Percentiles rank a stretch among this genome's conserved stretches.
Conservation (phyloP, 2,113 vertebrate species). For the Varanus salvator region DNA sequence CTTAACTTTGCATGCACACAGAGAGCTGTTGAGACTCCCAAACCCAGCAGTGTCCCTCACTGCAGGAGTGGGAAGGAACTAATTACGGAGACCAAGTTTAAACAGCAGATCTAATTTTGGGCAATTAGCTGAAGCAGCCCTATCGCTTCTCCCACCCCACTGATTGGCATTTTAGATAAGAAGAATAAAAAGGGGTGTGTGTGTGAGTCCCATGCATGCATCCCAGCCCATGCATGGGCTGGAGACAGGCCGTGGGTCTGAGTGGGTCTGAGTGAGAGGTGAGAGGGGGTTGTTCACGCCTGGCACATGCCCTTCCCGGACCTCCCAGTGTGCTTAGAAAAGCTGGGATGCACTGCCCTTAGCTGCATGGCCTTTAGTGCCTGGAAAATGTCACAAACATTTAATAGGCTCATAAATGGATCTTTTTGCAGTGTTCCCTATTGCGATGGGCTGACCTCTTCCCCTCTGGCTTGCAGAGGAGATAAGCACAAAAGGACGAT, state of each 20-base stretch:
- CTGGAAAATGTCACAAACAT: conserved; percentile 23
- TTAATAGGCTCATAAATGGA: conserved; percentile 28
- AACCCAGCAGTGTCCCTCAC: neutral
- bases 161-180: neutral
- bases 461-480: neutral
- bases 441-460: conserved; percentile 10
- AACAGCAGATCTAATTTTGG: neutral
- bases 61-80: neutral
- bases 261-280: neutral
- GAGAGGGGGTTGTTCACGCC: neutral
- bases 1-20: too few species aligned
- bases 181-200: too few species aligned
- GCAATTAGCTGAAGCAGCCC: neutral
- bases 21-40: neutral
- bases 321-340: neutral
- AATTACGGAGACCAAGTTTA: neutral
- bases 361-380: neutral
- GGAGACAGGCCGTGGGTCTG: neutral
- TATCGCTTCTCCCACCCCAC: neutral
- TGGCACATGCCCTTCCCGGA: accelerated
- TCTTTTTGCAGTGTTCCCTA: neutral
- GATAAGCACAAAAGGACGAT: neutral
- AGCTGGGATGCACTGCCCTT: neutral
- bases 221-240: too few species aligned
- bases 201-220: too few species aligned